Percentiles rank a stretch among this genome's conserved stretches.
Conservation (phyloP, 1,140 invertebrate species). For the Caenorhabditis briggsae region DNA sequence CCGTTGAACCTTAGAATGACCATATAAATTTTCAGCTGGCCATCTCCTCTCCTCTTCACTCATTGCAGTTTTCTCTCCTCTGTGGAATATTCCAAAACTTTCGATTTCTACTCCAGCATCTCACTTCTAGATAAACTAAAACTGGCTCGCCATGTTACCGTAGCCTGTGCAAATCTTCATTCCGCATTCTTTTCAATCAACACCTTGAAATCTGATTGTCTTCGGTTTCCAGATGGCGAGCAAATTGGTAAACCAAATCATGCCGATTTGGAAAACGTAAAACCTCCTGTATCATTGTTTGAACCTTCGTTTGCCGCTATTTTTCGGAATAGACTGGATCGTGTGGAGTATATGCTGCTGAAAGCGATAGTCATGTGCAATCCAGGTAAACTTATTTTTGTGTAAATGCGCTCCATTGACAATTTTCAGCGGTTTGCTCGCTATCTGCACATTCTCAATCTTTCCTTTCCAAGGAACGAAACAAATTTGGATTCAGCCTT, state of each 20-base stretch:
- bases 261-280: neutral
- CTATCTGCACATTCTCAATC: neutral
- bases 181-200: too few species aligned
- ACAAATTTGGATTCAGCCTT: neutral
- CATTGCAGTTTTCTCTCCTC: too few species aligned
- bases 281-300: neutral
- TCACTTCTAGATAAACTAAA: too few species aligned
- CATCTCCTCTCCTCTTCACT: too few species aligned
- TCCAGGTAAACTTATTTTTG: neutral
- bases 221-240: too few species aligned
- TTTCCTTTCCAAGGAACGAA: neutral
- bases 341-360: neutral
- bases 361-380: neutral
- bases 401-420: neutral
- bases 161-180: too few species aligned
- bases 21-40: too few species aligned
- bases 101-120: too few species aligned
- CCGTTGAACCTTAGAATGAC: too few species aligned
- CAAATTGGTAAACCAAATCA: neutral
- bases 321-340: neutral
- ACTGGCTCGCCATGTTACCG: too few species aligned
- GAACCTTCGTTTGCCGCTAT: neutral
- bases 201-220: too few species aligned
- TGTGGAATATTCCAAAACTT: too few species aligned
- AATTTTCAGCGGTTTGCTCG: neutral